These are phyloP conservation scores for Mimumesa dahlbomi DNA, from an alignment of 2,888 invertebrate species.

Conservation along the genomic window DNA sequence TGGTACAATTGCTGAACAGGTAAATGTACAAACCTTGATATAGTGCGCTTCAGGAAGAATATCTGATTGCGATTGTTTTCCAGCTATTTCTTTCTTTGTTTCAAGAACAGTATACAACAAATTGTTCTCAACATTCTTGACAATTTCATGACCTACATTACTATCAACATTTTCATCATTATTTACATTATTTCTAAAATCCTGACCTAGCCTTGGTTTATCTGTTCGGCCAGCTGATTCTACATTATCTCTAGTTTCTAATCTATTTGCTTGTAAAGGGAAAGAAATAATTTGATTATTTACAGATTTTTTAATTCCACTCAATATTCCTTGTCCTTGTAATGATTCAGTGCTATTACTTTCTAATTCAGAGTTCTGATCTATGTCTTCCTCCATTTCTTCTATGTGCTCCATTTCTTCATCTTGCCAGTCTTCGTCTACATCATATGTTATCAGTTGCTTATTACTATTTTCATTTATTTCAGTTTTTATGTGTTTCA, in stretches of 20 bases:
- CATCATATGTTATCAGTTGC: conserved; percentile 72
- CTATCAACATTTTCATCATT: conserved; percentile 52
- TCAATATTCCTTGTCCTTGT: conserved; percentile 41
- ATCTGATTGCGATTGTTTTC: conserved; percentile 56
- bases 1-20: not conserved
- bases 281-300: conserved; percentile 38
- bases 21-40: conserved; percentile 65
- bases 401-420: conserved; percentile 67
- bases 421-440: conserved; percentile 77
- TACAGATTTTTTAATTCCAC: conserved; percentile 35
- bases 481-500: too few species aligned
- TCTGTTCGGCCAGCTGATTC: conserved; percentile 44
- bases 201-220: conserved; percentile 40
- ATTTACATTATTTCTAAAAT: conserved; percentile 51
- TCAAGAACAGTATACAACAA: conserved; percentile 77
- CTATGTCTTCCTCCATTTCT: conserved; percentile 49
- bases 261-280: conserved; percentile 35
- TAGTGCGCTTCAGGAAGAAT: conserved; percentile 59
- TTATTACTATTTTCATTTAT: conserved; percentile 53
- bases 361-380: conserved; percentile 55
- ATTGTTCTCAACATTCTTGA: conserved; percentile 76
- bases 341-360: conserved; percentile 22
- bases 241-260: conserved; percentile 33
- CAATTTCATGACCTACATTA: conserved; percentile 70
- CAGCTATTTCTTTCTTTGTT: conserved; percentile 70